These are phyloP conservation scores for Camponotus fellah DNA, from an alignment of 2,888 invertebrate species.

Conservation along the genomic window DNA sequence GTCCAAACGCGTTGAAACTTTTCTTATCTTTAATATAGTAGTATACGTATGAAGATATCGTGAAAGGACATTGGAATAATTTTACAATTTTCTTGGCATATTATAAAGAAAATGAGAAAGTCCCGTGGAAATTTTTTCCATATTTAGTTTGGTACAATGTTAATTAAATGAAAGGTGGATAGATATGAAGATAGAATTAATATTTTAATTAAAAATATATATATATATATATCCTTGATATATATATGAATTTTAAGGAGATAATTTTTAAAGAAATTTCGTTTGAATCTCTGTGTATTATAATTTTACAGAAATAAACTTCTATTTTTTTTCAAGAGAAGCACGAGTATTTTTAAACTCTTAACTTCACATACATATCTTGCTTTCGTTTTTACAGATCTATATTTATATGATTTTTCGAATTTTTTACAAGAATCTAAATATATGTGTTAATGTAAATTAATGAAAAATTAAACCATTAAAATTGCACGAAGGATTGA, in stretches of 20 bases:
- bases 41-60: neutral
- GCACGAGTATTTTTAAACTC: neutral
- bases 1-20: conserved; percentile 42
- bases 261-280: neutral
- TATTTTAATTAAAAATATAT: neutral
- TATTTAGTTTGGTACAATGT: neutral
- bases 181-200: neutral
- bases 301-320: conserved; percentile 1
- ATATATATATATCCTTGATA: neutral
- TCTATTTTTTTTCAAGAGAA: neutral
- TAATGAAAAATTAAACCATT: neutral
- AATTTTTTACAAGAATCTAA: neutral
- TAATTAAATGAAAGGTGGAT: neutral
- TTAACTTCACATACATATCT: neutral
- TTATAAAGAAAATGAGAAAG: neutral
- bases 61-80: neutral
- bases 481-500: neutral
- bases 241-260: neutral
- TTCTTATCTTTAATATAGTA: conserved; percentile 52
- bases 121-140: neutral
- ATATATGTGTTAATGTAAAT: neutral
- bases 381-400: neutral
- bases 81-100: neutral
- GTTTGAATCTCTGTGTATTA: neutral
- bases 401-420: neutral